phyloP scores from a whole-genome alignment of 2,888 invertebrate genomes.

The Pediacus dermestoides region DNA sequence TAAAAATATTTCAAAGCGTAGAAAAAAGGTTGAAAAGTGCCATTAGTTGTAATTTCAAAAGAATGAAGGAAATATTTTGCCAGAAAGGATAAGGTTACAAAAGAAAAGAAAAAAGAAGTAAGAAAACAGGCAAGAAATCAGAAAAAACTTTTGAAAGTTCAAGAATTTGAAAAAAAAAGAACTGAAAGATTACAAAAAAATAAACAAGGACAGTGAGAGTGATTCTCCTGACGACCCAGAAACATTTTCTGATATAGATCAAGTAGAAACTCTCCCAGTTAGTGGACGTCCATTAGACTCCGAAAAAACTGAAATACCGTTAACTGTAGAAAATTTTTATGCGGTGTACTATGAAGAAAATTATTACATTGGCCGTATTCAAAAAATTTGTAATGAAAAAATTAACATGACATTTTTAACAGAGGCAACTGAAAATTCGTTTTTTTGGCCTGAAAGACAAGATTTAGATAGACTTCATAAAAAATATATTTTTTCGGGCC shows the following conservation, averaged over 20 bases:
- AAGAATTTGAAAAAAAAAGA: conserved; percentile 5
- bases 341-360: conserved; percentile 5
- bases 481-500: conserved; percentile 7
- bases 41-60: conserved; percentile 7
- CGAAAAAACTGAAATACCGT: conserved; percentile 4
- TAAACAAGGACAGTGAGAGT: conserved; percentile 2
- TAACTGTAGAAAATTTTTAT: conserved; percentile 8
- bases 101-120: conserved; percentile 9
- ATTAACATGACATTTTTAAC: conserved; percentile 7
- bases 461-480: conserved; percentile 6
- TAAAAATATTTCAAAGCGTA: too few species aligned
- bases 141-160: too few species aligned
- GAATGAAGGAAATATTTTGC: conserved; percentile 9
- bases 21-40: too few species aligned
- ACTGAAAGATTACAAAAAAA: conserved; percentile 10
- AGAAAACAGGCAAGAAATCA: conserved; percentile 10
- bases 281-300: background rate
- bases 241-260: too few species aligned
- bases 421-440: conserved; percentile 4
- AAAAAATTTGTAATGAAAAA: conserved; percentile 5
- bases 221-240: conserved; percentile 6
- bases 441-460: conserved; percentile 7
- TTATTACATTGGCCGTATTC: conserved; percentile 4
- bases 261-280: conserved; percentile 5
- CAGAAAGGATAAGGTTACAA: conserved; percentile 4